Conservation (phyloP, 1,140 invertebrate genomes). For the Zeugodacus cucurbitae region DNA sequence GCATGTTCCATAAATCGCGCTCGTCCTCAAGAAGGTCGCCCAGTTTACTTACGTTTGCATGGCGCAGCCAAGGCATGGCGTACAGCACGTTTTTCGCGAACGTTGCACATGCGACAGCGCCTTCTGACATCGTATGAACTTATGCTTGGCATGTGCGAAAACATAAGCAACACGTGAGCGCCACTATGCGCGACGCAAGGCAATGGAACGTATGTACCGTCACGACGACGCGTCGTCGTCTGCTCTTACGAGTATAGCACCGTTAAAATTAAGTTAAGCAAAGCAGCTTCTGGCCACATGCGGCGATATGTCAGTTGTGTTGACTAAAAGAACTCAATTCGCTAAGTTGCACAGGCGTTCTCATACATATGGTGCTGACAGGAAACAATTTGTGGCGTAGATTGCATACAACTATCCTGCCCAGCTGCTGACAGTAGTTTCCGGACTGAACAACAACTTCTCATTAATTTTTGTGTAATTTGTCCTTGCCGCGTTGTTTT, state of each 20-base stretch:
- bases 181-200: not conserved
- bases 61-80: not conserved
- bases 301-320: not conserved
- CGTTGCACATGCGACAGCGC: not conserved
- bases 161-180: constrained; percentile 14
- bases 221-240: not conserved
- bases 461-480: not conserved
- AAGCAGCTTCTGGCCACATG: not conserved
- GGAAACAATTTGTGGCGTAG: not conserved
- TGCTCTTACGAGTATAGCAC: not conserved
- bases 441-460: not conserved
- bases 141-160: not conserved
- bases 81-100: constrained; percentile 16
- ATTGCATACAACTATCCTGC: not conserved
- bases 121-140: not conserved
- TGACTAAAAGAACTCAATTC: not conserved
- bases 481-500: not conserved
- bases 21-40: constrained; percentile 62
- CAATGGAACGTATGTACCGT: not conserved
- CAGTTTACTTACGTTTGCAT: constrained; percentile 48
- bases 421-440: not conserved
- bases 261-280: not conserved
- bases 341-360: not conserved
- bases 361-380: no score
- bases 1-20: constrained; percentile 50